A percentile compares a stretch with the other conserved stretches of the same genome.
Conservation (phyloP, 2,797 vertebrate species). For the Sebastes matsubarae region DNA sequence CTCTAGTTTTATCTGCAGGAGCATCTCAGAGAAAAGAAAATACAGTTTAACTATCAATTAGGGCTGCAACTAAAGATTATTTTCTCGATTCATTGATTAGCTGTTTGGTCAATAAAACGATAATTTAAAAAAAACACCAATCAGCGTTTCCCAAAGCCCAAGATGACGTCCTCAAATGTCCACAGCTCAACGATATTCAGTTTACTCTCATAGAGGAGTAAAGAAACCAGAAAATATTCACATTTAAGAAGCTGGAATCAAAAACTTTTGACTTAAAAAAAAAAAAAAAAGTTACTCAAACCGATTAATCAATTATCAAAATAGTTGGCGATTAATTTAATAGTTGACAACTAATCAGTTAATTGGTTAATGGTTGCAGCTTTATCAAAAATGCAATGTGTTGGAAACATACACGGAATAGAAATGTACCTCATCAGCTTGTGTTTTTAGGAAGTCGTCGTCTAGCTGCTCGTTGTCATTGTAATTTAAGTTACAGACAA, state of each 20-base stretch:
- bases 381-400: neutral
- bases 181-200: neutral
- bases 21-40: neutral
- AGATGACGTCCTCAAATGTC: neutral
- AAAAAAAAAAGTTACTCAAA: neutral
- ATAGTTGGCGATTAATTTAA: neutral
- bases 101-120: neutral
- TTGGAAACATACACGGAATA: neutral
- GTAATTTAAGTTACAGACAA: neutral
- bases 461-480: neutral
- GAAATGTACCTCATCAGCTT: neutral
- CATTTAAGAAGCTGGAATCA: neutral
- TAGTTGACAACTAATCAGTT: neutral
- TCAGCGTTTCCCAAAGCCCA: neutral
- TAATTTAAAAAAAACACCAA: neutral
- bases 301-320: no score
- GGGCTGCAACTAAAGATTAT: neutral
- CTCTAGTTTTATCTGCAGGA: conserved; percentile 1
- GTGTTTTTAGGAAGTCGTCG: neutral
- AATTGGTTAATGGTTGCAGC: neutral
- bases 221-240: neutral
- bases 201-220: neutral
- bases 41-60: neutral
- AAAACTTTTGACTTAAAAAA: neutral
- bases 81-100: neutral